phyloP scores from a whole-genome alignment of 2,888 invertebrate species.

The Pterostichus niger region DNA sequence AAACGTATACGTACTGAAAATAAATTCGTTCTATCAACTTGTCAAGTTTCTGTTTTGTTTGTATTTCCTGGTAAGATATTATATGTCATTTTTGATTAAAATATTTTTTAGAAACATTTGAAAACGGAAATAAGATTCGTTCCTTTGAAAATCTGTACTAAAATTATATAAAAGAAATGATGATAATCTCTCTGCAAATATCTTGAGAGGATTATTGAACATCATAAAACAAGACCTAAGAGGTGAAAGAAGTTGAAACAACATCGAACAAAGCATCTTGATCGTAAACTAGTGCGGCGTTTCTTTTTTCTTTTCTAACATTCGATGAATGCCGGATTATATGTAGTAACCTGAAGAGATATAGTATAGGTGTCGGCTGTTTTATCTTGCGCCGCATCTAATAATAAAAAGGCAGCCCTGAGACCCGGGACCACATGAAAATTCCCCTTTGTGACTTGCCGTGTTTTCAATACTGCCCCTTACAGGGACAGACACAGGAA shows the following conservation, averaged over 20 bases:
- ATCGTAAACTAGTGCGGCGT: conserved; percentile 22
- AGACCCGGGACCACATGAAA: not conserved
- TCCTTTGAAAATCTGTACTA: too few relatives aligned
- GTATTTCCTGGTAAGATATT: too few relatives aligned
- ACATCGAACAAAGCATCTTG: not conserved
- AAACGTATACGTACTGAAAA: too few relatives aligned
- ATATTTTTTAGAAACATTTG: too few relatives aligned
- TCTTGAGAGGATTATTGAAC: not conserved
- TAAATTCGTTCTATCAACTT: too few relatives aligned
- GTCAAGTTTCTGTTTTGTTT: too few relatives aligned
- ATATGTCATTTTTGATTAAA: too few relatives aligned
- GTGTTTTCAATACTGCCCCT: too few relatives aligned
- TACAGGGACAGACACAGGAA: too few relatives aligned
- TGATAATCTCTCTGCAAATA: too few relatives aligned
- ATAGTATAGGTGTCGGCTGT: conserved; percentile 51
- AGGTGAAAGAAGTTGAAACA: conserved; percentile 8
- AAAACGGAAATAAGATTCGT: too few relatives aligned
- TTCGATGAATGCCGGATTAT: conserved; percentile 51
- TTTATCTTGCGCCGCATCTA: conserved; percentile 45
- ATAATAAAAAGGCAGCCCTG: conserved; percentile 33
- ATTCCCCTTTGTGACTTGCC: conserved; percentile 15
- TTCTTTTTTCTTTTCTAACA: not conserved
- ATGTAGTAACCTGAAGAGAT: conserved; percentile 21
- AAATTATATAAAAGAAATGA: too few relatives aligned
- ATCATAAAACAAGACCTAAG: not conserved